Evolutionary conservation across 2,797 vertebrate genomes (phyloP), one percentile per base, ranked within the genome.

Genomic region (Alfaro cultratus): DNA sequence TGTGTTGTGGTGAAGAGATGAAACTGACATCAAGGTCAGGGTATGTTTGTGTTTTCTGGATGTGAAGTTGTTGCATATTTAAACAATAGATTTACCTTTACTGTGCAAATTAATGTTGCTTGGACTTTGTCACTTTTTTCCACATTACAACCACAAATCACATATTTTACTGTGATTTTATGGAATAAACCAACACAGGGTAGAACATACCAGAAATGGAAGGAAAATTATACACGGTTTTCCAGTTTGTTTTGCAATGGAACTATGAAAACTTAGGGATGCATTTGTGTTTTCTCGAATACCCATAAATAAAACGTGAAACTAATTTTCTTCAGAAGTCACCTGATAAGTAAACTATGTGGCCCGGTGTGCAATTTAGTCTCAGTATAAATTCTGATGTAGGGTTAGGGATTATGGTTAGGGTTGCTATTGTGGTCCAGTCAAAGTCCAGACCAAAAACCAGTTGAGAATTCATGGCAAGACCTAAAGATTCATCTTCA

Each of bases 1-100:
- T 55, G 49, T 68, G 83, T 55, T 74, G 78, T 34, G 15, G 21
- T 26, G 6, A 57, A 79, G 73, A 88, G 82, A 92, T 91, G 84
- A 91, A 49, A 71, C 68, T 73, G 4, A 15, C 68, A 74, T 91
- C 78, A 84, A 85, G 87, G 80, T 77, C 18, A 81, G 70, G 53
- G 43, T 1, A 21, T 46, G 67, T 80, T 76, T 67, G 79, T 73
- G 85, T 83, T 79, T 73, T 73, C 70, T 70, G 45, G 57, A 15
- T 34, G 76, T 81, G 73, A 62, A 41, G 10, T 29, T 71, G 26
- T 29, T 71, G 26, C 41, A 29, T 16, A 29, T 71, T 45, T 45
- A 16, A 70, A 67, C 62, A 67, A 5, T 21, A 23, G 64, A 39
- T 68, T 4, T 68, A 41, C 4, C 7, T 21, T 39, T 26, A 41